A percentile compares a stretch with the other conserved stretches of the same genome.
Evolutionary conservation across 2,113 vertebrate genomes (phyloP).

Genomic region (Prunella himalayana): DNA sequence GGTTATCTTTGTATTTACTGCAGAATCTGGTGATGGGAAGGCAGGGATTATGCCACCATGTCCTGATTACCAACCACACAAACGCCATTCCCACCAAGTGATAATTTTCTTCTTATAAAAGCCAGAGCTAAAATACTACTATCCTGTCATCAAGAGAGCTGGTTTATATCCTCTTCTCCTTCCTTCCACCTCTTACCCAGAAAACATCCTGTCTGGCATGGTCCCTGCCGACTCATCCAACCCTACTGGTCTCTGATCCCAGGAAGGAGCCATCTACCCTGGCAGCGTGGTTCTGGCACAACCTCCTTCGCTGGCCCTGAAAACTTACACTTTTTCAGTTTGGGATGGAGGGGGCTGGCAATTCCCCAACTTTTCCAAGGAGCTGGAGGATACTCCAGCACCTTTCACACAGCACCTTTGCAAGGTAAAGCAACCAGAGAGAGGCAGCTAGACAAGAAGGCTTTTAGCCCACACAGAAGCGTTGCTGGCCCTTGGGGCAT

Average conservation of each 20-base stretch:
- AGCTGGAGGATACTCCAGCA: not conserved
- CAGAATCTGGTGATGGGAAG: not conserved
- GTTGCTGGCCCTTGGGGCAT: not conserved
- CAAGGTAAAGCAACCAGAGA: not conserved
- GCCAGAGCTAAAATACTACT: not conserved
- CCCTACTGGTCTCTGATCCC: accelerated
- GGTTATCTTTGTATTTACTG: not conserved
- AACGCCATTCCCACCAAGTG: not conserved
- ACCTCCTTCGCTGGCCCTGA: not conserved
- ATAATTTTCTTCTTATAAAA: constrained; percentile 11
- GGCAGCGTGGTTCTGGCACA: not conserved
- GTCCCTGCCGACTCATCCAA: not conserved
- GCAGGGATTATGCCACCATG: not conserved
- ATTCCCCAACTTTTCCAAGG: not conserved
- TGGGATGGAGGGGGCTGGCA: not conserved
- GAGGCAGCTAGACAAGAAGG: not conserved
- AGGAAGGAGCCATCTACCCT: accelerated
- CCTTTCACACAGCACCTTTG: not conserved
- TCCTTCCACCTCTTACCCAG: not conserved
- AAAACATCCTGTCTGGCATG: not conserved
- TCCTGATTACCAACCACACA: not conserved
- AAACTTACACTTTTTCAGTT: not conserved
- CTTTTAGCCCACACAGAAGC: not conserved
- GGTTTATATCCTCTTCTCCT: not conserved
- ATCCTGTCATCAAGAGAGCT: constrained; percentile 13